Conservation (phyloP, 2,888 invertebrate genomes). For the Apamea crenata region DNA sequence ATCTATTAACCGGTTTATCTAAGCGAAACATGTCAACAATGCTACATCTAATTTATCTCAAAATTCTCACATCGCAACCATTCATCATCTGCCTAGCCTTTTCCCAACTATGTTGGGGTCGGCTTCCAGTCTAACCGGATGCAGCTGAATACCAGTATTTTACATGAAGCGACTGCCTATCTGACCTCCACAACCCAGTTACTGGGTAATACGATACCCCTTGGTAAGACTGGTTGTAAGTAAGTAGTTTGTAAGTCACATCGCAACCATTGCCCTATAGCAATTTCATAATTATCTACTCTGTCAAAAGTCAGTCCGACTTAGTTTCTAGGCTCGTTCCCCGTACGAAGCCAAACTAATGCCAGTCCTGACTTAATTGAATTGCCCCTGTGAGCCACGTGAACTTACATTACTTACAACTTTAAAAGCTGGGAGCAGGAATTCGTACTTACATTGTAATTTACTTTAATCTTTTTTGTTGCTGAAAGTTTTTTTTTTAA, state of each 20-base stretch:
- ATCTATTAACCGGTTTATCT: background rate
- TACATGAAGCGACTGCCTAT: too few relatives aligned
- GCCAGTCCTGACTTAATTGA: constrained; percentile 29
- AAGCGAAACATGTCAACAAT: background rate
- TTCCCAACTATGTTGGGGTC: too few relatives aligned
- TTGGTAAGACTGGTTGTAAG: too few relatives aligned
- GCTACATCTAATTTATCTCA: background rate
- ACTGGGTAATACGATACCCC: too few relatives aligned
- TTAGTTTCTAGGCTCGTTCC: constrained; percentile 7
- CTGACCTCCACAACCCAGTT: too few relatives aligned
- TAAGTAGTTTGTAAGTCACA: too few relatives aligned
- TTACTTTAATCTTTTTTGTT: constrained; percentile 3
- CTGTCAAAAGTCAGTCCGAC: constrained; percentile 3
- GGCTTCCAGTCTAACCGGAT: too few relatives aligned
- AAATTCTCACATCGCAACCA: background rate
- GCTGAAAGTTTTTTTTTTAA: too few relatives aligned
- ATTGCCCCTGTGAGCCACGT: constrained; percentile 33
- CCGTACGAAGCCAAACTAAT: constrained; percentile 16
- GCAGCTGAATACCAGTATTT: too few relatives aligned
- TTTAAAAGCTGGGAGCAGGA: constrained; percentile 26
- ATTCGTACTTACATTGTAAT: constrained; percentile 23
- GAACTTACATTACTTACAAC: constrained; percentile 3
- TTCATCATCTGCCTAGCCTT: too few relatives aligned
- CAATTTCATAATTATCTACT: constrained; percentile 15
- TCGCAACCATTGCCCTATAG: background rate